These are phyloP conservation scores for Pollimyrus isidori DNA, from an alignment of 2,113 vertebrate genomes.

Conservation along the genomic window DNA sequence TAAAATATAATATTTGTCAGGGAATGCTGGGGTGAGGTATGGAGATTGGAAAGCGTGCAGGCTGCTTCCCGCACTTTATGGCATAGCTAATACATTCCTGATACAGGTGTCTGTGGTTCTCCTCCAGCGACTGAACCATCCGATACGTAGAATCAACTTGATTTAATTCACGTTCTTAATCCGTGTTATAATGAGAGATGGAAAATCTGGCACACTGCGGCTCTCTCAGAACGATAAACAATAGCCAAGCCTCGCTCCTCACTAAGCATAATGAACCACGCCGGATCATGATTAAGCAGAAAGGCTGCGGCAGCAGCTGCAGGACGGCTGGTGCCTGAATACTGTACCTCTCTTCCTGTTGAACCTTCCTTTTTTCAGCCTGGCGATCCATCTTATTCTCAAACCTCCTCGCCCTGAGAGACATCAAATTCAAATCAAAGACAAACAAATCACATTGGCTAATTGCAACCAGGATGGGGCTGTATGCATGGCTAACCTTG, in stretches of 20 bases:
- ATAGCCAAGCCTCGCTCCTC: not conserved
- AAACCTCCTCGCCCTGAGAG: constrained; percentile 44
- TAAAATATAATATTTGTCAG: not conserved
- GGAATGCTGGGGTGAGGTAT: not conserved
- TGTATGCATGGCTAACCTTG: not conserved
- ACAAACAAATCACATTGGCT: not conserved
- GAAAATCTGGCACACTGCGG: not conserved
- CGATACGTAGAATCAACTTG: not conserved
- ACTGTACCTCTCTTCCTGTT: constrained; percentile 86
- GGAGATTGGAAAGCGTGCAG: not conserved
- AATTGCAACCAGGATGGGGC: not conserved
- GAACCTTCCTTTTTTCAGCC: constrained; percentile 58
- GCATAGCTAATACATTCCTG: not conserved
- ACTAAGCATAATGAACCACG: not conserved
- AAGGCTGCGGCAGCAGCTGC: not conserved
- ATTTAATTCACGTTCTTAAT: not conserved
- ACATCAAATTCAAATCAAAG: not conserved
- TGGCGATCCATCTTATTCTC: constrained; percentile 66
- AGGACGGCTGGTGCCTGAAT: not conserved
- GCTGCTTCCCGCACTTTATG: not conserved
- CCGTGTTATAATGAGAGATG: not conserved
- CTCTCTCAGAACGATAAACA: not conserved
- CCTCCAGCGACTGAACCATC: not conserved
- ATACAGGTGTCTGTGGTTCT: not conserved
- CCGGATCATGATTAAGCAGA: not conserved